Base-by-base conservation (phyloP, 2,113 vertebrate species). In the Piprites chloris region DNA sequence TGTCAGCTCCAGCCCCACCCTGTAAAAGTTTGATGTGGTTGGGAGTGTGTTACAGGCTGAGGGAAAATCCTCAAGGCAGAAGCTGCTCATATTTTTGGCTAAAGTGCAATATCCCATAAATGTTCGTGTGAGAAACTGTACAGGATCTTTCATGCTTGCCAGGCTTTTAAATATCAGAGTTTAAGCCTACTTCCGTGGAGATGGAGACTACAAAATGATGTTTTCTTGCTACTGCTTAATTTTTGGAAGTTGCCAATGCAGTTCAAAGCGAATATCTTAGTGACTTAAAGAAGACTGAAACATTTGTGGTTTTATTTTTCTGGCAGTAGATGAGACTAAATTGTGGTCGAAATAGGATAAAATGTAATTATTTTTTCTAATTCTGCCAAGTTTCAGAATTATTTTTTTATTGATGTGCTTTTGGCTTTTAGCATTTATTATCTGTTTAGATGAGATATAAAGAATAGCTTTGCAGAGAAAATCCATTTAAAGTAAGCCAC, bases 371-470 rank as follows among this genome's bases (percentile, higher is more conserved):
- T 86, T 92, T 95, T 84, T 84, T 89, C 75, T 85, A 86, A 83
- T 86, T 89, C 85, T 86, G 90, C 88, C 92, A 96, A 96, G 87
- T 83, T 95, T 86, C 47, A 66, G 79, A 93, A 87, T 93, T 94
- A 68, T 71, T 94, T 59, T 95, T 95, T 96, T 87, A 90, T 75
- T 90, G 68, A 92, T 87, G 59, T 95, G 61, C 85, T 93, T 93
- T 92, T 92, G 93, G 83, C 90, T 95, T 93, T 94, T 85, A 52
- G 76, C 59, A 63, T 88, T 89, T 91, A 76, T 93, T 97, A 83
- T 96, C 90, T 96, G 66, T 84, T 96, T 96, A 92, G 93, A 84
- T 92, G 72, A 90, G 66, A 78, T 94, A 56, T 27, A 92, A 90
- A 92, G 79, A 94, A 87, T 75, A 80, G 83, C 82, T 95, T 80